Percentiles rank a stretch among this genome's conserved stretches.
These are phyloP conservation scores for Tipula confusa DNA, from an alignment of 2,888 invertebrate genomes.

Conservation along the genomic window DNA sequence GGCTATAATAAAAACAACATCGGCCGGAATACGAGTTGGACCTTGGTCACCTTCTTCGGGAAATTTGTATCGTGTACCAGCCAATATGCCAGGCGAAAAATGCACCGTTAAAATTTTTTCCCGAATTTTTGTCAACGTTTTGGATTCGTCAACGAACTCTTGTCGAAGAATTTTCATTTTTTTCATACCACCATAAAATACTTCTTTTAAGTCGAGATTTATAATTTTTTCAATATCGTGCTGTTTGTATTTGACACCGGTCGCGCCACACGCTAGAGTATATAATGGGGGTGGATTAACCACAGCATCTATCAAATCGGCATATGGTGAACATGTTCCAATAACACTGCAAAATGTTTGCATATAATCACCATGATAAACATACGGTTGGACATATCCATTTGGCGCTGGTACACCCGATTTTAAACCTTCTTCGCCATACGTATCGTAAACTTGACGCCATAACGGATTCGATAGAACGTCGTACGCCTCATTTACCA, in stretches of 20 bases:
- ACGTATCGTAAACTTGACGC: slow-evolving; percentile 80
- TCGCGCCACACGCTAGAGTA: slow-evolving; percentile 57
- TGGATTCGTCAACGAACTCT: slow-evolving; percentile 61
- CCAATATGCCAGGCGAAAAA: slow-evolving; percentile 68
- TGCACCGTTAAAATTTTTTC: slow-evolving; percentile 72
- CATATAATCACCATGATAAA: slow-evolving; percentile 75
- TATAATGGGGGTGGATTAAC: slow-evolving; percentile 60
- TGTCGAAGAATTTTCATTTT: slow-evolving; percentile 75
- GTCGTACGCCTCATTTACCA: slow-evolving; percentile 72
- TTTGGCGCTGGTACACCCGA: slow-evolving; percentile 69
- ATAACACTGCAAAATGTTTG: slow-evolving; percentile 69
- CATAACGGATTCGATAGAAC: slow-evolving; percentile 63
- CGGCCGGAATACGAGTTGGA: slow-evolving; percentile 62
- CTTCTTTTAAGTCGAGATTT: slow-evolving; percentile 58
- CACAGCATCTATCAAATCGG: slow-evolving; percentile 65
- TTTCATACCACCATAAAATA: slow-evolving; percentile 72
- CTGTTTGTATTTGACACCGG: slow-evolving; percentile 63
- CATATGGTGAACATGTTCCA: slow-evolving; percentile 77
- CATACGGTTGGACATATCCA: slow-evolving; percentile 66
- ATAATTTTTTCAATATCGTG: slow-evolving; percentile 56
- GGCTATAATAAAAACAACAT: slow-evolving; percentile 68
- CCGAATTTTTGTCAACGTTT: slow-evolving; percentile 57
- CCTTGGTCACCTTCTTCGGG: slow-evolving; percentile 77
- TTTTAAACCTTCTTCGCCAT: slow-evolving; percentile 83
- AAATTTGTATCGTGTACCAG: slow-evolving; percentile 68